These are phyloP conservation scores for Ips nitidus DNA, from an alignment of 1,140 invertebrate genomes.

Conservation along the genomic window DNA sequence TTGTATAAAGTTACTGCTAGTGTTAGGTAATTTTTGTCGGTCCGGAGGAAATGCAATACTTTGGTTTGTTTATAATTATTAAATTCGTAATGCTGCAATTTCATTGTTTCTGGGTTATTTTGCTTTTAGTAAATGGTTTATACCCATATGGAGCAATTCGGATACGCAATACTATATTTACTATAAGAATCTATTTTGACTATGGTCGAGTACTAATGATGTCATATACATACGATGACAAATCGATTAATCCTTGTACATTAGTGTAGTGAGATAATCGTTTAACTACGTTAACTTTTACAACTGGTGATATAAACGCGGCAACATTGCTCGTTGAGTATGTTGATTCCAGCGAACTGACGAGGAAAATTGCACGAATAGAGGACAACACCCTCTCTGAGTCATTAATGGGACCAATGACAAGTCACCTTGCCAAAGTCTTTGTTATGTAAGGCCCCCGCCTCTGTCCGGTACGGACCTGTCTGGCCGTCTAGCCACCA, in stretches of 20 bases:
- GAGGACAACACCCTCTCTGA: constrained; percentile 54
- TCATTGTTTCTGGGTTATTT: constrained; percentile 15
- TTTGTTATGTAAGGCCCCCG: constrained; percentile 46
- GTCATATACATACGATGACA: no score
- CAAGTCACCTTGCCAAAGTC: constrained; percentile 49
- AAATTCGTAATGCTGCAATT: constrained; percentile 20
- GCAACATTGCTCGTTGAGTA: constrained; percentile 11
- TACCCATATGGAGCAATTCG: not conserved
- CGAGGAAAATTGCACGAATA: constrained; percentile 37
- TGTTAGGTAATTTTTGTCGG: constrained; percentile 31
- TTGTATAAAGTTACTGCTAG: constrained; percentile 29
- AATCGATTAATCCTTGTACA: no score
- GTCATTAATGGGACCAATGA: constrained; percentile 52
- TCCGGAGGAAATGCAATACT: constrained; percentile 34
- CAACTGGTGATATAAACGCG: not conserved
- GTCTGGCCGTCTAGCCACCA: constrained; percentile 27
- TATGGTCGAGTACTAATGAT: not conserved
- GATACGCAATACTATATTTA: no score
- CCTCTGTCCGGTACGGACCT: constrained; percentile 18
- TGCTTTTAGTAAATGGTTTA: not conserved
- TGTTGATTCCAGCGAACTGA: constrained; percentile 32
- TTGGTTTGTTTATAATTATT: constrained; percentile 30
- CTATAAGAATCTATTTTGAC: no score
- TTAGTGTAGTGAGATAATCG: no score
- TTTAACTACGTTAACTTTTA: no score